Evolutionary conservation across 2,797 vertebrate genomes (phyloP).

Genomic region (Notamacropus eugenii): DNA sequence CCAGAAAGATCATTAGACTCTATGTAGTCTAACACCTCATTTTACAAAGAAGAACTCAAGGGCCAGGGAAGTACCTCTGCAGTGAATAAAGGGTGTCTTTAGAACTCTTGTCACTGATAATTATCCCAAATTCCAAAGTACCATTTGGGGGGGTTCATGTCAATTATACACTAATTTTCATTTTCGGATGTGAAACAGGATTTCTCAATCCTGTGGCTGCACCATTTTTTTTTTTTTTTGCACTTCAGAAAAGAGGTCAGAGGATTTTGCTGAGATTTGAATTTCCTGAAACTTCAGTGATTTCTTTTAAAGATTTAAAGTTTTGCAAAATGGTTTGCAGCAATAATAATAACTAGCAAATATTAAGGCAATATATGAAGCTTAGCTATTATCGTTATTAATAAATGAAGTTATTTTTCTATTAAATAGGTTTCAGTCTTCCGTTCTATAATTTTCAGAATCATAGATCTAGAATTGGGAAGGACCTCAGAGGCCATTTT

Average conservation of each 20-base stretch:
- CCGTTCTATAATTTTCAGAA: neutral
- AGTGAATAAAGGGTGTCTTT: constrained; percentile 54
- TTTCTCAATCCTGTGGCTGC: neutral
- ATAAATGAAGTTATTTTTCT: neutral
- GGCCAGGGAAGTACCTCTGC: constrained; percentile 19
- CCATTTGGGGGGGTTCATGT: constrained; percentile 61
- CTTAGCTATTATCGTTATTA: neutral
- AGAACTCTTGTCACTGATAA: constrained; percentile 54
- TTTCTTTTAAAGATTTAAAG: neutral
- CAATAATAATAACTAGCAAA: neutral
- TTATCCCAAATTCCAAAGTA: constrained; percentile 50
- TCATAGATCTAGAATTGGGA: neutral
- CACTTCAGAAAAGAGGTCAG: neutral
- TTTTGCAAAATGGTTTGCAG: neutral
- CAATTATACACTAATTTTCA: neutral
- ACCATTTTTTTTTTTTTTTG: neutral
- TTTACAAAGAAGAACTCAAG: neutral
- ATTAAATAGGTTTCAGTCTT: neutral
- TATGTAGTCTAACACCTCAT: neutral
- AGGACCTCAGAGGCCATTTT: neutral
- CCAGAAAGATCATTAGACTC: neutral
- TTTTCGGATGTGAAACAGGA: constrained; percentile 23
- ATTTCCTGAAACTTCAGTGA: constrained; percentile 16
- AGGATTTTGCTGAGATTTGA: neutral
- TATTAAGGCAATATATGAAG: neutral